These are phyloP conservation scores for Cantharis rufa DNA, from an alignment of 2,888 invertebrate genomes.

Conservation along the genomic window DNA sequence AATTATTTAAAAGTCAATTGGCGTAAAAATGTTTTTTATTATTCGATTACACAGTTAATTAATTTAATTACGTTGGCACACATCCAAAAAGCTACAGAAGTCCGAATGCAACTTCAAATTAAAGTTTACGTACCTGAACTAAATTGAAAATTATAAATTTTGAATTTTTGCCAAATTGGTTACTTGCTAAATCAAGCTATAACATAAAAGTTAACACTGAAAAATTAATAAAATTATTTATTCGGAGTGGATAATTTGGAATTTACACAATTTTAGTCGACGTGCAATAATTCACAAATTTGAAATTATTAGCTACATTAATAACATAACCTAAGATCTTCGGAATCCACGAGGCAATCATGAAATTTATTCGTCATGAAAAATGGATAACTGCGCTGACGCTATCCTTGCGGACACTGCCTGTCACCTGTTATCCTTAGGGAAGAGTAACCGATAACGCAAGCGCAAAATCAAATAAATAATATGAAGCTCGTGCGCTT, in stretches of 20 bases:
- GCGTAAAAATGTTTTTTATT: background rate
- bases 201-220: background rate
- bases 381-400: slow-evolving; percentile 31
- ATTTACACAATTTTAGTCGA: background rate
- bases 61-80: slow-evolving; percentile 8
- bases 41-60: slow-evolving; percentile 13
- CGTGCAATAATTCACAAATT: background rate
- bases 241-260: background rate
- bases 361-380: slow-evolving; percentile 6
- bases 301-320: background rate
- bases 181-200: background rate
- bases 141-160: background rate
- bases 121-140: background rate
- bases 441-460: slow-evolving; percentile 14
- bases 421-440: slow-evolving; percentile 34
- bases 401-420: slow-evolving; percentile 41
- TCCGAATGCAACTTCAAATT: background rate
- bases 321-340: slow-evolving; percentile 6
- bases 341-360: slow-evolving; percentile 16
- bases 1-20: background rate
- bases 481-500: slow-evolving; percentile 17
- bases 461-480: slow-evolving; percentile 20
- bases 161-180: background rate
- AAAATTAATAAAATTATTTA: background rate
- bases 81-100: slow-evolving; percentile 6